phyloP scores from a whole-genome alignment of 2,797 vertebrate genomes.

The Mionectes olivaceus region DNA sequence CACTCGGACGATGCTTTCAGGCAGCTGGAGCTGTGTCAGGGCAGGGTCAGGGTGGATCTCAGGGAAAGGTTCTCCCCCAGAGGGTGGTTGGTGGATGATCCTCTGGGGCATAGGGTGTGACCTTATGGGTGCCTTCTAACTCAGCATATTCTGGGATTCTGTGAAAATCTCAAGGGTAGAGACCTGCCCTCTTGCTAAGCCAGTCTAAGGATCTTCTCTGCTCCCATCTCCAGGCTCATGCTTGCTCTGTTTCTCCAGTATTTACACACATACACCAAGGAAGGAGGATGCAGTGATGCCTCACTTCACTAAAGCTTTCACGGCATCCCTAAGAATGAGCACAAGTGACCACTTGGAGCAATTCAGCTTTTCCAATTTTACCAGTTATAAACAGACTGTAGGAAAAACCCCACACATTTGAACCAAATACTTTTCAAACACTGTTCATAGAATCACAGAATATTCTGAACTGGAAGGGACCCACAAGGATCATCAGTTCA shows the following conservation, averaged over 20 bases:
- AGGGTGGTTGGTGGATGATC: too few relatives aligned
- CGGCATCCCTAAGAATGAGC: neutral
- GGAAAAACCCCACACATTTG: neutral
- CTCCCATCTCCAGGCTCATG: neutral
- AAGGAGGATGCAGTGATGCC: neutral
- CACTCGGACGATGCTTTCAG: too few relatives aligned
- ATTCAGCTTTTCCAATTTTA: neutral
- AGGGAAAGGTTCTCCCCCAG: too few relatives aligned
- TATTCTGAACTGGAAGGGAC: neutral
- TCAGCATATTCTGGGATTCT: too few relatives aligned
- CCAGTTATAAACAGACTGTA: neutral
- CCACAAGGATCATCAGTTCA: neutral
- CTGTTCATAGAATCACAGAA: neutral
- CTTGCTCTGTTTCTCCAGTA: neutral
- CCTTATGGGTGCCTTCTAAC: too few relatives aligned
- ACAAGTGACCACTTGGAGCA: neutral
- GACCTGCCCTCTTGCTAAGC: neutral
- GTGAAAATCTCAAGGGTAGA: neutral
- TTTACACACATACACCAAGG: neutral
- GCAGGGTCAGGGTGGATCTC: too few relatives aligned
- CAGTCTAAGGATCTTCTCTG: neutral
- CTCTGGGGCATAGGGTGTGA: too few relatives aligned
- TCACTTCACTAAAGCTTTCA: neutral
- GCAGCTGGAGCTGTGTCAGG: too few relatives aligned
- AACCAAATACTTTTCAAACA: neutral